A percentile compares a stretch with the other conserved stretches of the same genome.
Evolutionary conservation across 2,113 vertebrate species (phyloP).

Genomic region (Crotalus helleri): DNA sequence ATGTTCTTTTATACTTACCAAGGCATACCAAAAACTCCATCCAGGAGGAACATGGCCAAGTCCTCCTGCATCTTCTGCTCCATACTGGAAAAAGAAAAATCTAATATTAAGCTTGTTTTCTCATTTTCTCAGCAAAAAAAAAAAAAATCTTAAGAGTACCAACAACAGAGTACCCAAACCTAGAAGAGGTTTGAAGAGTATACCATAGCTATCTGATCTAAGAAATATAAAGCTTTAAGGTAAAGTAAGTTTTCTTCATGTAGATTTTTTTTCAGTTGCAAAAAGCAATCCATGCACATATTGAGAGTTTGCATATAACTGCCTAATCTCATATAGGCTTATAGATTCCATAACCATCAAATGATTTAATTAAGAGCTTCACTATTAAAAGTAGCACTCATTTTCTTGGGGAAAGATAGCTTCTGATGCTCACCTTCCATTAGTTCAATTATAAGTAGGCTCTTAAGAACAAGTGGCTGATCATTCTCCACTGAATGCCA

Average conservation of each 20-base stretch:
- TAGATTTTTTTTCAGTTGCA: background rate
- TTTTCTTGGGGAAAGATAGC: background rate
- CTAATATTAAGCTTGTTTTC: background rate
- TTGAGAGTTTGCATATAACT: background rate
- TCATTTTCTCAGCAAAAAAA: background rate
- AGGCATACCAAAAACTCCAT: conserved; percentile 92
- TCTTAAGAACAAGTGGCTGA: background rate
- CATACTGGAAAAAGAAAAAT: conserved; percentile 78
- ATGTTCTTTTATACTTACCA: conserved; percentile 75
- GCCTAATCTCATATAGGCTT: background rate
- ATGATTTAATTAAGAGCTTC: background rate
- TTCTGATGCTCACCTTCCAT: background rate
- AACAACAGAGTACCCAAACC: background rate
- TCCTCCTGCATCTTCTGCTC: conserved; percentile 84
- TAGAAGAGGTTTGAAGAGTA: background rate
- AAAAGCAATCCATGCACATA: background rate
- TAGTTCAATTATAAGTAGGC: background rate
- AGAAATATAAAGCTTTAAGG: background rate
- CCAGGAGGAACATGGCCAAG: conserved; percentile 87
- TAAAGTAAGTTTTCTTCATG: background rate
- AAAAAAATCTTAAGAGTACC: background rate
- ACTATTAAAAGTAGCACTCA: background rate
- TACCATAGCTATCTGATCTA: background rate
- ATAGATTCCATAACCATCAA: background rate
- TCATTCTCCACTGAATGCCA: background rate